Evolutionary conservation across 2,113 vertebrate species (phyloP).

Genomic region (Typhlomys cinereus): DNA sequence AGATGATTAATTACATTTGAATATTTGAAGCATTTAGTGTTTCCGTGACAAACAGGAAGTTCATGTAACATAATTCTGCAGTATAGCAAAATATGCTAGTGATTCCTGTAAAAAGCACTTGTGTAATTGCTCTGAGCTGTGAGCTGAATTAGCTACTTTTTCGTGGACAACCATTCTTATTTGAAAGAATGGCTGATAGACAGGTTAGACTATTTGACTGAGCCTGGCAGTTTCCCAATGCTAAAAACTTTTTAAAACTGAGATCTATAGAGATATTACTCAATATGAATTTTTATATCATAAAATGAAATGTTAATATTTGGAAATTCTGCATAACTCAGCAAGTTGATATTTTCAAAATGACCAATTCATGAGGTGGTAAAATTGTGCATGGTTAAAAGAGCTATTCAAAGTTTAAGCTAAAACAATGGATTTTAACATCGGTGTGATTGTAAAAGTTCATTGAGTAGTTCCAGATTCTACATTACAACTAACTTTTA

Average conservation of each 20-base stretch:
- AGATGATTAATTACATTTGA: conserved; percentile 7
- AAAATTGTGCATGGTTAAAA: neutral
- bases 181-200: conserved; percentile 56
- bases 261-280: neutral
- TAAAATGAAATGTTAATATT: neutral
- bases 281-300: neutral
- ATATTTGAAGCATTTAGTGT: neutral
- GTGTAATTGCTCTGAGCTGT: conserved; percentile 5
- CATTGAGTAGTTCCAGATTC: neutral
- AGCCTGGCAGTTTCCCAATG: conserved; percentile 20
- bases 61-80: neutral
- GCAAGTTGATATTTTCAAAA: conserved; percentile 30
- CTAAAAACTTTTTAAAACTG: neutral
- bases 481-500: neutral
- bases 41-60: neutral
- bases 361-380: neutral
- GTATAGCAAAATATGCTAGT: neutral
- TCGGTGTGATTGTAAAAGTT: neutral
- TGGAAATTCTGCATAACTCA: neutral
- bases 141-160: conserved; percentile 49
- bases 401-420: neutral
- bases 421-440: neutral
- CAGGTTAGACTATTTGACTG: conserved; percentile 32
- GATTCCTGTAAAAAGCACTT: neutral
- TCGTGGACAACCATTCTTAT: conserved; percentile 35